These are phyloP conservation scores for Drosophila yakuba DNA, from an alignment of 1,140 invertebrate species.

Conservation along the genomic window DNA sequence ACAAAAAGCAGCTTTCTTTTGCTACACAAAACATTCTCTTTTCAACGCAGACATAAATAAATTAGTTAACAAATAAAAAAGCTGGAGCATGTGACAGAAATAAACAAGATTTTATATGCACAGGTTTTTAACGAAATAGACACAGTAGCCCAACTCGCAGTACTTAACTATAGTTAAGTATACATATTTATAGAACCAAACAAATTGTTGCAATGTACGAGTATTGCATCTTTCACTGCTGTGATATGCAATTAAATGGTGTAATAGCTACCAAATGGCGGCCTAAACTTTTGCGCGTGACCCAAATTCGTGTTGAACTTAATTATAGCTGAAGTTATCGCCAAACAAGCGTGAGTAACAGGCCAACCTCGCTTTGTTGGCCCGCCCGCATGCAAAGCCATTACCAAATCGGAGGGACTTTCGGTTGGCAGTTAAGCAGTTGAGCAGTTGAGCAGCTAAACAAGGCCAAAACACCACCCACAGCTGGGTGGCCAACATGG, in stretches of 20 bases:
- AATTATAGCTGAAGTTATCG: constrained; percentile 32
- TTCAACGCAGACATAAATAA: too few relatives aligned
- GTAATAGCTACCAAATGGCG: background rate
- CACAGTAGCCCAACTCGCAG: too few relatives aligned
- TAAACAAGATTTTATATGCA: too few relatives aligned
- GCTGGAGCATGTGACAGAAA: too few relatives aligned
- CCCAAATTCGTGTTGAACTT: constrained; percentile 22
- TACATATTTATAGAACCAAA: background rate
- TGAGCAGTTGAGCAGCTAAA: constrained; percentile 23
- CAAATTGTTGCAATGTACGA: background rate
- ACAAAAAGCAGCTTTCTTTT: too few relatives aligned
- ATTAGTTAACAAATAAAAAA: too few relatives aligned
- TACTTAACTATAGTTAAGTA: too few relatives aligned
- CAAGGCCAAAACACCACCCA: constrained; percentile 37
- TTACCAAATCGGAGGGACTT: constrained; percentile 39
- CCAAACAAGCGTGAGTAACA: constrained; percentile 27
- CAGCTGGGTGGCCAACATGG: constrained; percentile 7
- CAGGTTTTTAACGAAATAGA: too few relatives aligned
- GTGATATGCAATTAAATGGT: background rate
- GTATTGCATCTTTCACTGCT: background rate
- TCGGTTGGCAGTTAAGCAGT: constrained; percentile 27
- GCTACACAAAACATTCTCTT: too few relatives aligned
- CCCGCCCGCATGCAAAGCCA: constrained; percentile 31
- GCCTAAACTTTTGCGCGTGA: constrained; percentile 27
- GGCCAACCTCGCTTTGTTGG: constrained; percentile 29